Conservation (phyloP, 2,888 invertebrate species). For the Parnassius apollo region DNA sequence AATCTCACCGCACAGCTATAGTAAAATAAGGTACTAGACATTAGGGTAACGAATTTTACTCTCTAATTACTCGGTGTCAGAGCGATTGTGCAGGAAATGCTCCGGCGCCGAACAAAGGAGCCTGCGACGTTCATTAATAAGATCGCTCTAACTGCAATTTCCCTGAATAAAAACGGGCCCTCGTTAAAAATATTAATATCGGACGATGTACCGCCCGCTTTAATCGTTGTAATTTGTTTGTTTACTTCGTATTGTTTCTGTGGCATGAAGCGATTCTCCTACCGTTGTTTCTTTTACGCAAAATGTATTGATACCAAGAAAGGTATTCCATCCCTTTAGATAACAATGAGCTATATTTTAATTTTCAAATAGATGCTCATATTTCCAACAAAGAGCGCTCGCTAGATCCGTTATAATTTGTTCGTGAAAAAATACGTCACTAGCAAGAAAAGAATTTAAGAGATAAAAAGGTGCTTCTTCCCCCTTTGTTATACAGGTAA, state of each 20-base stretch:
- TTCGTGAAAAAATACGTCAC: slow-evolving; percentile 53
- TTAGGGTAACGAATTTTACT: slow-evolving; percentile 76
- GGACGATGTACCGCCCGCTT: slow-evolving; percentile 58
- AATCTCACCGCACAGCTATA: slow-evolving; percentile 46
- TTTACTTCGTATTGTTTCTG: slow-evolving; percentile 39
- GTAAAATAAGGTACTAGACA: slow-evolving; percentile 61
- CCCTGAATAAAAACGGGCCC: slow-evolving; percentile 71
- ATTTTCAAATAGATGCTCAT: slow-evolving; percentile 40
- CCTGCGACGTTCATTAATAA: slow-evolving; percentile 78
- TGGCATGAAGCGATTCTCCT: slow-evolving; percentile 25
- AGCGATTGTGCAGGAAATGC: slow-evolving; percentile 77
- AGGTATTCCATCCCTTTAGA: slow-evolving; percentile 13
- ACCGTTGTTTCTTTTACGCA: slow-evolving; percentile 5
- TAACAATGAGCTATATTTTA: slow-evolving; percentile 37
- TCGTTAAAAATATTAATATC: slow-evolving; percentile 76
- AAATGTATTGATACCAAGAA: slow-evolving; percentile 5
- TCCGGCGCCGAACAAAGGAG: slow-evolving; percentile 69
- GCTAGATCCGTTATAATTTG: slow-evolving; percentile 48
- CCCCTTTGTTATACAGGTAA: slow-evolving; percentile 63
- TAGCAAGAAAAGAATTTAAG: slow-evolving; percentile 46
- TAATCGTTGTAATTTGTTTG: slow-evolving; percentile 72
- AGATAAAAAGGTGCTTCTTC: slow-evolving; percentile 46
- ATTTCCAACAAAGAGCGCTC: slow-evolving; percentile 48
- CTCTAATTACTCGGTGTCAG: slow-evolving; percentile 79
- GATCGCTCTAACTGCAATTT: slow-evolving; percentile 79